Evolutionary conservation across 2,797 vertebrate species (phyloP), one percentile per base, ranked within the genome.

Genomic region (Lepus oiostolus): DNA sequence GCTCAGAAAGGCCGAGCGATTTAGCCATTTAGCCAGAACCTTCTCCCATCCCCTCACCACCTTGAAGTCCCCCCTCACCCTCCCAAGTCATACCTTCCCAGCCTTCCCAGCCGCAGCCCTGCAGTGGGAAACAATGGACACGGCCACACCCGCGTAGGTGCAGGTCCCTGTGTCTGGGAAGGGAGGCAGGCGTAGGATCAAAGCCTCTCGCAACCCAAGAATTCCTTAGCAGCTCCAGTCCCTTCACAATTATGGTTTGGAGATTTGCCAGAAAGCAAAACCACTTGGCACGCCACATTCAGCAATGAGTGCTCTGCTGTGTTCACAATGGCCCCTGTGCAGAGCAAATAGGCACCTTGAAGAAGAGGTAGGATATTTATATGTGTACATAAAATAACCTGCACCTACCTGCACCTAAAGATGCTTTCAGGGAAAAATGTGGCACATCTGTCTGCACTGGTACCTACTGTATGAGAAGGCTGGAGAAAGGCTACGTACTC

Each of bases 131-230:
- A 89, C 91, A 85, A n/a, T 84, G 80, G 76, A 79, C 67, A 58
- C 58, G 93, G 93, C 96, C 93, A 90, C 93, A 85, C 74, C 84
- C 87, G 1, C 88, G 92, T 89, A 95, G 96, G 95, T 47, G 88
- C 82, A 13, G 2, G 19, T 96, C 65, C 30, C 42, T 47, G 8
- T 47, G 42, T 47, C 42, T 47, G 42, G 77, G 95, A 96, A 89
- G 95, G 97, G 95, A 98, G 97, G 75, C 96, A 96, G 98, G 98
- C 95, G 83, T 47, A 81, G 86, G 93, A 97, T 98, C 98, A 98
- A 98, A 98, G 98, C 97, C 95, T 97, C 97, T 97, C 98, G 98
- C 98, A 99, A 98, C 97, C 87, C 95, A 98, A 98, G 97, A 98
- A 96, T 98, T 98, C 97, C 97, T 97, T 97, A 98, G 97, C 98